Base-by-base conservation (phyloP, 2,888 invertebrate genomes). In the Amphiduros pacificus region DNA sequence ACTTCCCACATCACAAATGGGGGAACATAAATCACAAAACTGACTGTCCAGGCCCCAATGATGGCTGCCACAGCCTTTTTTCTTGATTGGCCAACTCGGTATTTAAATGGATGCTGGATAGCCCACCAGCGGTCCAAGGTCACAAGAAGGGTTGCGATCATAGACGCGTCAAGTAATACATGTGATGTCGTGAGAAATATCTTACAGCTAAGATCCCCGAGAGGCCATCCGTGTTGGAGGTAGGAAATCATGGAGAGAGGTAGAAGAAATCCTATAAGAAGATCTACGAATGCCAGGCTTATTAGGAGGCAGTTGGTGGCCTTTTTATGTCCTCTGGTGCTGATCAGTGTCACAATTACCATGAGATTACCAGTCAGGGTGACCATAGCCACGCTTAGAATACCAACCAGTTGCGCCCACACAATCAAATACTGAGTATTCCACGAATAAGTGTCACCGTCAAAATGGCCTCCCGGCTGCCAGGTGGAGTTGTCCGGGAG, bases 251-350 rank as follows among this genome's bases (percentile, higher is more conserved):
- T 22, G n/a, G 44, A 44, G 20, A 44, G 20, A 20, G 44, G 44
- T 20, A 44, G 22, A n/a, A 44, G 22, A 6, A 44, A 22, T 11
- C 44, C 44, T 5, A 44, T 44, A 44, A 44, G n/a, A 22, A 44
- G 44, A n/a, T 44, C 44, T 44, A 22, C 44, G n/a, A 22, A n/a
- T 9, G 44, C 44, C n/a, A 44, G 44, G 44, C 44, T 20, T 22
- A 44, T 44, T 6, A 44, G n/a, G 44, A 44, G 44, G n/a, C 44
- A 44, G 44, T 44, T 44, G 44, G 44, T 44, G 44, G 44, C 44
- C n/a, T 44, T 44, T 17, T 22, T n/a, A 17, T 44, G 44, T 44
- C 44, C 44, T 4, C 44, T 22, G 5, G 44, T 44, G n/a, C 44
- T 20, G 6, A 44, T 22, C 4, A 44, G n/a, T 5, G 44, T 44